Conservation (phyloP, 2,797 vertebrate genomes). For the Oryzias sinensis region DNA sequence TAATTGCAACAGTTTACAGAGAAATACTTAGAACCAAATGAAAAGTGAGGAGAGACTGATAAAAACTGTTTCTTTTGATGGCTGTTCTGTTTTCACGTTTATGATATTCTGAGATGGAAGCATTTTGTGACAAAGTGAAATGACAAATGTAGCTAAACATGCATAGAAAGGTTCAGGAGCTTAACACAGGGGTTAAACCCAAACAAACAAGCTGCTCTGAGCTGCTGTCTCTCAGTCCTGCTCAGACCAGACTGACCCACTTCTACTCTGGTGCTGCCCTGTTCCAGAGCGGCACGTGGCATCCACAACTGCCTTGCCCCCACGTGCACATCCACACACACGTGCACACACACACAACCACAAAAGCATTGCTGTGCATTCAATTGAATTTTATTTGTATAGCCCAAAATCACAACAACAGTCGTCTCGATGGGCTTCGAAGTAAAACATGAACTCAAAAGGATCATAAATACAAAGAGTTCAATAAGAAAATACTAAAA, state of each 20-base stretch:
- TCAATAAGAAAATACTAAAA: no score
- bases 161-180: background rate
- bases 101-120: background rate
- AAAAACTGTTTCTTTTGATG: background rate
- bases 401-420: no score
- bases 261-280: constrained; percentile 24
- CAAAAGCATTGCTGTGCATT: background rate
- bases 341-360: background rate
- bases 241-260: constrained; percentile 34
- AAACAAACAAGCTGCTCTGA: constrained; percentile 10
- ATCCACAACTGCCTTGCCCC: background rate
- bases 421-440: no score
- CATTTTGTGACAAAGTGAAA: background rate
- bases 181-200: background rate
- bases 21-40: background rate
- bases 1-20: background rate
- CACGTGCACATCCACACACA: constrained; percentile 4
- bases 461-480: no score
- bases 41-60: background rate
- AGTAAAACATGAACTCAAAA: no score
- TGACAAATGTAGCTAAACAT: background rate
- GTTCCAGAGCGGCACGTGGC: constrained; percentile 25
- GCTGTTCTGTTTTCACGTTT: background rate
- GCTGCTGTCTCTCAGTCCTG: constrained; percentile 8
- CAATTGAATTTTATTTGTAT: background rate